Evolutionary conservation across 2,888 invertebrate genomes (phyloP), one percentile per base, ranked within the genome.

Genomic region (Saturnia japonica): DNA sequence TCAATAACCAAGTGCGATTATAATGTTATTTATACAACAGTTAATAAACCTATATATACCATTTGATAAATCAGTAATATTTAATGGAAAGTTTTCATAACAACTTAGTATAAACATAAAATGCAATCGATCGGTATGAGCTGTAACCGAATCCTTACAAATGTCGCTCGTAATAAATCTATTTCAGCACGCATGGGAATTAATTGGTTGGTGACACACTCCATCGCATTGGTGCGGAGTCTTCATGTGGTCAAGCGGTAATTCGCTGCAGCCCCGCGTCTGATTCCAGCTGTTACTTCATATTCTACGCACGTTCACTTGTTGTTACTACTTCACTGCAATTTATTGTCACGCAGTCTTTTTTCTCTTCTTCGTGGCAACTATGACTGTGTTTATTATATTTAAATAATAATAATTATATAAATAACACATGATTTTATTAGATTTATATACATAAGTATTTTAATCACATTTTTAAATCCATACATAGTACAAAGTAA

Each of bases 171-270:
- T 82, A 80, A 86, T 89, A 88, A 90, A 91, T 91, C 90, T 88
- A 82, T 89, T 88, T 83, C 81, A 88, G 87, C 91, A 91, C 91
- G 91, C 90, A 89, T 85, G 84, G 87, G 84, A 84, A 85, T 89
- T 91, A 91, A 90, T 89, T 85, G 88, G 80, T 77, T 80, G 77
- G 80, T 77, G 83, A 80, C 80, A 81, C 77, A 78, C 78, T 82
- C 75, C 74, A 78, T 73, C 76, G 78, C 77, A 73, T 75, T 72
- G 78, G 69, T 78, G 79, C 77, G 78, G 74, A 81, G 79, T 82
- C 85, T 84, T 82, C 82, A 83, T 79, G 80, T 77, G 85, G 86
- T 82, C 85, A 80, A 84, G 81, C 82, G 85, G 88, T 83, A 81
- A 88, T 89, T 88, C 78, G 77, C 78, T 78, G 81, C 89, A 89